These are phyloP conservation scores for Archocentrus centrarchus DNA, from an alignment of 2,113 vertebrate genomes.

Conservation along the genomic window DNA sequence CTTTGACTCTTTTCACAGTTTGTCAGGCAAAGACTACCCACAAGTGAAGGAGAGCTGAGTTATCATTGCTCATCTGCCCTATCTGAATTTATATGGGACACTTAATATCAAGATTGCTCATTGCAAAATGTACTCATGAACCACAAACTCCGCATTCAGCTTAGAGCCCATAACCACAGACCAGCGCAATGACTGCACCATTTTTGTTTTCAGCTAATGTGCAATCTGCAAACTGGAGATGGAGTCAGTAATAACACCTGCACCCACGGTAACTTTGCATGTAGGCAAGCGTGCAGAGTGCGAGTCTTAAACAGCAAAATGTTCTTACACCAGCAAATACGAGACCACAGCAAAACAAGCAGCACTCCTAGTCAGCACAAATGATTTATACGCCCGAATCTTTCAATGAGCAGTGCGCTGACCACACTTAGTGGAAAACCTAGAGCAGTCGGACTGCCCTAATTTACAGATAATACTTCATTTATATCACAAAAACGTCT, in stretches of 20 bases:
- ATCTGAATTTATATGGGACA: not conserved
- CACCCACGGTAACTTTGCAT: conserved; percentile 2
- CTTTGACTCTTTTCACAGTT: not conserved
- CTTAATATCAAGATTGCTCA: not conserved
- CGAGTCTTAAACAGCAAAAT: not conserved
- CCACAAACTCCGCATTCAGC: conserved; percentile 25
- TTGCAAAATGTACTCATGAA: conserved; percentile 6
- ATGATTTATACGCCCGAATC: not conserved
- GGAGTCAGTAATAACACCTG: not conserved
- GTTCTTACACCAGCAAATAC: conserved; percentile 4
- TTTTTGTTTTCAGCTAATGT: not conserved
- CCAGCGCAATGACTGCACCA: no score
- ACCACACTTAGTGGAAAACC: not conserved
- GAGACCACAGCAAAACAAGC: not conserved
- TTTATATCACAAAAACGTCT: not conserved
- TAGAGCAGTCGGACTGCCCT: not conserved
- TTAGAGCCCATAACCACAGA: conserved; percentile 20
- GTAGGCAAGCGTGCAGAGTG: not conserved
- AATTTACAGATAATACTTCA: not conserved
- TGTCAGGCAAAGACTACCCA: not conserved
- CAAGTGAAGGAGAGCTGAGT: not conserved
- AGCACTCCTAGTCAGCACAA: conserved; percentile 34
- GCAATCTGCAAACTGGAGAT: not conserved
- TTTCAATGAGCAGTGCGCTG: not conserved
- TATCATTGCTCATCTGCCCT: not conserved